These are phyloP conservation scores for Camptogramma bilineatum DNA, from an alignment of 2,888 invertebrate genomes.

Conservation along the genomic window DNA sequence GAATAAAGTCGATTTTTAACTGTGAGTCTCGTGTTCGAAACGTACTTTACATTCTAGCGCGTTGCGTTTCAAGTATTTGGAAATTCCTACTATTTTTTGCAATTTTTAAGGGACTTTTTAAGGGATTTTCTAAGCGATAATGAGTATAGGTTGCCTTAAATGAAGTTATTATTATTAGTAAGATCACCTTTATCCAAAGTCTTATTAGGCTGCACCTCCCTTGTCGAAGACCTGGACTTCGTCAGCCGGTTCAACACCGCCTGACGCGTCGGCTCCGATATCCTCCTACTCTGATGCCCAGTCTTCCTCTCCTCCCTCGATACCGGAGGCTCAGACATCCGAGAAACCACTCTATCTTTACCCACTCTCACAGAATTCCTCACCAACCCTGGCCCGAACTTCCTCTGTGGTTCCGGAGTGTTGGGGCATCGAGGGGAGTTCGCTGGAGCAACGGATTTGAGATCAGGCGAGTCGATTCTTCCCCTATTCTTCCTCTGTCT, in stretches of 20 bases:
- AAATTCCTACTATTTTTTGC: too few relatives aligned
- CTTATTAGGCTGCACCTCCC: constrained; percentile 73
- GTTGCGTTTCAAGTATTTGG: too few relatives aligned
- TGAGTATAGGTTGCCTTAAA: too few relatives aligned
- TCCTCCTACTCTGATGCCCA: constrained; percentile 75
- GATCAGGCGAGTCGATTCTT: constrained; percentile 86
- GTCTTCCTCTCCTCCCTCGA: constrained; percentile 71
- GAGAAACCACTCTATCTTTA: constrained; percentile 83
- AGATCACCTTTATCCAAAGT: constrained; percentile 71
- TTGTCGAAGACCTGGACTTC: constrained; percentile 80
- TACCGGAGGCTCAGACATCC: constrained; percentile 85
- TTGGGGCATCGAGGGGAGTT: constrained; percentile 86
- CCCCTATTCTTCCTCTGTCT: constrained; percentile 89
- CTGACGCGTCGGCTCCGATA: constrained; percentile 73
- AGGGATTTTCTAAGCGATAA: too few relatives aligned
- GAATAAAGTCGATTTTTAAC: too few relatives aligned
- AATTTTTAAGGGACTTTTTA: too few relatives aligned
- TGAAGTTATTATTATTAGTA: not conserved
- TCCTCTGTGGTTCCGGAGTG: constrained; percentile 87
- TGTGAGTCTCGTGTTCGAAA: too few relatives aligned
- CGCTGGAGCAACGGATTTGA: constrained; percentile 75
- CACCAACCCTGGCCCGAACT: constrained; percentile 82
- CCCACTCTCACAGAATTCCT: constrained; percentile 73
- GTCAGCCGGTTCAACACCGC: constrained; percentile 74
- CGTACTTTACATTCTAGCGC: too few relatives aligned